These are phyloP conservation scores for Clupea harengus DNA, from an alignment of 2,113 vertebrate species.

Conservation along the genomic window DNA sequence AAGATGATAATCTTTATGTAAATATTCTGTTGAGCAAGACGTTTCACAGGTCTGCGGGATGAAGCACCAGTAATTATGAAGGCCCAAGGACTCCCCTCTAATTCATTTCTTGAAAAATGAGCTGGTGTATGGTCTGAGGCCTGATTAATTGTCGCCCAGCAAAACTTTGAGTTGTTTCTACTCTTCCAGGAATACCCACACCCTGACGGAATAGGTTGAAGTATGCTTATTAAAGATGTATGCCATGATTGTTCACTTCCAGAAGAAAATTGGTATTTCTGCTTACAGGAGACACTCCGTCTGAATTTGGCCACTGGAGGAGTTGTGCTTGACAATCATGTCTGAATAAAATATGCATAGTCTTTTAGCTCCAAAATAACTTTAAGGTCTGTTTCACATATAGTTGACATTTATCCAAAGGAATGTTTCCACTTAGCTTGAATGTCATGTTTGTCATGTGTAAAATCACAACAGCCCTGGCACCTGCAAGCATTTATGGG, in stretches of 20 bases:
- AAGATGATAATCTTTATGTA: not conserved
- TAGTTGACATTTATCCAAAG: not conserved
- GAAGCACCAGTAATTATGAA: not conserved
- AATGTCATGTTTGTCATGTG: not conserved
- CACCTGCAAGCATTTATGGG: not conserved
- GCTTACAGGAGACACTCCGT: not conserved
- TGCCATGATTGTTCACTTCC: not conserved
- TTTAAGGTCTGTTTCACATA: constrained; percentile 8
- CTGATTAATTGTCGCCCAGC: not conserved
- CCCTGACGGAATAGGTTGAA: not conserved
- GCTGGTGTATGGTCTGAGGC: not conserved
- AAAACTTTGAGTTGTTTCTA: constrained; percentile 2
- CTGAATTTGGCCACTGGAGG: not conserved
- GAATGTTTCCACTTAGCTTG: not conserved
- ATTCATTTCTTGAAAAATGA: not conserved
- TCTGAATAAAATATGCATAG: not conserved
- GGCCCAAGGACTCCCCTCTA: not conserved
- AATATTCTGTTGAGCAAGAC: not conserved
- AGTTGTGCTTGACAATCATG: constrained; percentile 13
- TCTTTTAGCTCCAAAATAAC: not conserved
- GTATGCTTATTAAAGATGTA: constrained; percentile 8
- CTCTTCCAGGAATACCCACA: not conserved
- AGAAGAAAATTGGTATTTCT: not conserved
- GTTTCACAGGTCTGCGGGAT: not conserved
- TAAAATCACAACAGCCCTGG: not conserved